Percentiles rank a stretch among this genome's conserved stretches.
phyloP scores from a whole-genome alignment of 1,140 invertebrate genomes.

The Pomacea maculata region DNA sequence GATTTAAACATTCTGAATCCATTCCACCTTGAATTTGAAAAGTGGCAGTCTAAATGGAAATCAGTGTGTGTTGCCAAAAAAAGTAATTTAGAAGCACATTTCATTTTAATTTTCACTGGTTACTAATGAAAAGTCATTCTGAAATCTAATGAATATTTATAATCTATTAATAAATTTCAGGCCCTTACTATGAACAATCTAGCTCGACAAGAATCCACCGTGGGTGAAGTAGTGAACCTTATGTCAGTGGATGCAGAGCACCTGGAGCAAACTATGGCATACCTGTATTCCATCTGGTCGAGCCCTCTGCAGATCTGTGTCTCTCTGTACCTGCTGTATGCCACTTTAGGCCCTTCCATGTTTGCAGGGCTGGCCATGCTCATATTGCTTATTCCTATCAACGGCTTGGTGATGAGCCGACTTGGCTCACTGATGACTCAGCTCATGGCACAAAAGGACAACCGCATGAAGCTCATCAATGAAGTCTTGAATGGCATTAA shows the following conservation, averaged over 20 bases:
- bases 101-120: background rate
- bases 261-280: slow-evolving; percentile 67
- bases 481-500: slow-evolving; percentile 65
- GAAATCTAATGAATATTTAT: background rate
- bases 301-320: slow-evolving; percentile 89
- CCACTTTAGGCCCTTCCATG: slow-evolving; percentile 68
- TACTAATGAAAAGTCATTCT: background rate
- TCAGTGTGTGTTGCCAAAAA: background rate
- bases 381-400: slow-evolving; percentile 71
- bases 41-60: no score
- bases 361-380: slow-evolving; percentile 63
- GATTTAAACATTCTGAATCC: no score
- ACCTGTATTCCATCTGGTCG: slow-evolving; percentile 96
- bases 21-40: no score
- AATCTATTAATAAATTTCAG: slow-evolving; percentile 23
- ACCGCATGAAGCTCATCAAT: slow-evolving; percentile 65
- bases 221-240: slow-evolving; percentile 71
- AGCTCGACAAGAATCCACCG: slow-evolving; percentile 62
- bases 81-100: background rate
- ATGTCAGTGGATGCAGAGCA: slow-evolving; percentile 69
- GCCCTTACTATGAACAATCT: slow-evolving; percentile 47
- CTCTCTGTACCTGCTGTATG: slow-evolving; percentile 89
- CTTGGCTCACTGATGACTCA: slow-evolving; percentile 68
- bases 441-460: slow-evolving; percentile 69
- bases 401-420: slow-evolving; percentile 85